These are phyloP conservation scores for Ammodramus savannarum DNA, from an alignment of 2,113 vertebrate species.

Conservation along the genomic window DNA sequence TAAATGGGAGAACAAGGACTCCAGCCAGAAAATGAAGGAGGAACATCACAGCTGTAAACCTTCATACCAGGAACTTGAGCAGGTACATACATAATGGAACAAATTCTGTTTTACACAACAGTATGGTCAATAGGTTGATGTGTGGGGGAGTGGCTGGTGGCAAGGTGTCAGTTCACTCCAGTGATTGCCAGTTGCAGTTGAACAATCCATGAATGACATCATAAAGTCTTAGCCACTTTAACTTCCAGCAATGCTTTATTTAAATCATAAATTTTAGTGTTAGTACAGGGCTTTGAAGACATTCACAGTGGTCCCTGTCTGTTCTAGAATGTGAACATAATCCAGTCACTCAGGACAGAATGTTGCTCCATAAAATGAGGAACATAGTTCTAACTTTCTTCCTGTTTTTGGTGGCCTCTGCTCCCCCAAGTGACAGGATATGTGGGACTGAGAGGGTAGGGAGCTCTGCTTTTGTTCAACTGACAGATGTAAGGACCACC, in stretches of 20 bases:
- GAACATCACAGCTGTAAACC: slow-evolving; percentile 76
- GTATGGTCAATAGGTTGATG: not conserved
- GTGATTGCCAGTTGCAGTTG: not conserved
- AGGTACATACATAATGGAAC: slow-evolving; percentile 64
- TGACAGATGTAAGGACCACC: not conserved
- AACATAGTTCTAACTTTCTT: not conserved
- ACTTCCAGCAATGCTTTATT: not conserved
- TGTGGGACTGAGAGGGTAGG: accelerated
- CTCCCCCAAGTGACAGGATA: not conserved
- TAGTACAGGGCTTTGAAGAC: not conserved
- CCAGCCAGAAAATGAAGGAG: slow-evolving; percentile 78
- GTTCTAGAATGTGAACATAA: not conserved
- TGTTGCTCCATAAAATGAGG: not conserved
- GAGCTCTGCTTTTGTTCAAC: not conserved
- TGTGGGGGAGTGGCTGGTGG: not conserved
- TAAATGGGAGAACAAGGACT: slow-evolving; percentile 92
- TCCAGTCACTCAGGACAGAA: not conserved
- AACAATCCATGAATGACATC: not conserved
- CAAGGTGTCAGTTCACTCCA: not conserved
- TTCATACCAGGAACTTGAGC: slow-evolving; percentile 82
- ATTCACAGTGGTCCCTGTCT: not conserved
- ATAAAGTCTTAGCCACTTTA: not conserved
- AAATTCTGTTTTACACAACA: not conserved
- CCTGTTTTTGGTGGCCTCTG: not conserved
- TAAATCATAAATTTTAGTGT: not conserved